Base-by-base conservation (phyloP, 53 echinoderm and acorn worm species). In the Holothuria leucospilota region DNA sequence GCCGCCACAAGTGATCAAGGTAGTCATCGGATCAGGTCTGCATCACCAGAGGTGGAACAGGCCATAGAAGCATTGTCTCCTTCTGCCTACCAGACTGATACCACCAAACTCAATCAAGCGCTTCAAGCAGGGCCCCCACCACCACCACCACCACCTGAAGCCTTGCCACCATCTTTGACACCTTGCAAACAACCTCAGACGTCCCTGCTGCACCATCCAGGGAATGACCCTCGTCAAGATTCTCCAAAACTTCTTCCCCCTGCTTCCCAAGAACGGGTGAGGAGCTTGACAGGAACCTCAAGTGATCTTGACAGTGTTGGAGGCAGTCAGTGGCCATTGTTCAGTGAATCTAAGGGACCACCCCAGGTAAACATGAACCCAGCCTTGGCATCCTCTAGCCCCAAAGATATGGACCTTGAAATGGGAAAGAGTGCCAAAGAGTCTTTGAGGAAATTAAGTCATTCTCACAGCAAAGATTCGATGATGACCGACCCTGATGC, bases 181-280 rank as follows among this genome's bases (percentile, higher is more conserved):
- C 93, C 93, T 3, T 95, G 93, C 40, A 87, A 90, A 63, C 93
- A 90, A n/a, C 97, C 97, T 14, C 91, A 91, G 24, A 62, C 93
- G 61, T 95, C 94, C 7, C 93, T 97, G 16, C 77, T 96, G n/a
- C 78, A 59, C 26, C 78, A 78, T 59, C 53, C 78, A 58, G 77
- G 88, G 58, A 86, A 73, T 59, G 39, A 58, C 15, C 82, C 77
- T 26, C 86, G 87, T 4, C 29, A 79, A 14, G 84, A 86, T 40
- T 97, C 97, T 0, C 97, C 97, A 4, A 93, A 88, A 69, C 91
- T 97, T 63, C 89, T 97, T 5, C 97, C 97, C 9, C 97, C 97
- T 1, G 88, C 95, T 1, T 89, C 97, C 10, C 86, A 89, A 42
- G 95, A 88, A 62, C 63, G 97, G 39, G 90, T 97, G 26, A 85